Conservation (phyloP, 37 sponge, comb jelly and placozoan genomes). For the Halisarca cf. caerulea region DNA sequence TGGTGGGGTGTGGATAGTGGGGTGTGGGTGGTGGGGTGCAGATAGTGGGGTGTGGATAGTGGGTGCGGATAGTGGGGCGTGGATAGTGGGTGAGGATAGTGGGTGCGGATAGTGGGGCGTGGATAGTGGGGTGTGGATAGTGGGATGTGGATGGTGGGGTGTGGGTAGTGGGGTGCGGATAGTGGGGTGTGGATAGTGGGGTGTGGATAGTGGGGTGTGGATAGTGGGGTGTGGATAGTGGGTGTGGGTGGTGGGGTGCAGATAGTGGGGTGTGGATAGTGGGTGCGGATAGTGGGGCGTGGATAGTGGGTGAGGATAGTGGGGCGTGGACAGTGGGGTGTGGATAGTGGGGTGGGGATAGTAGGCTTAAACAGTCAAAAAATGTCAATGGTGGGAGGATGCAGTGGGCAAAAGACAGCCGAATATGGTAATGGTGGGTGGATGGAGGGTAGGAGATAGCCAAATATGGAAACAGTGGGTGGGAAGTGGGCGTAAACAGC, state of each 20-base stretch:
- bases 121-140: neutral
- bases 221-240: neutral
- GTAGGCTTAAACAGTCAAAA: no score
- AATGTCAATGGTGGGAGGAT: no score
- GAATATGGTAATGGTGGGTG: no score
- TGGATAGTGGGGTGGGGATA: no score
- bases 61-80: neutral
- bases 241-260: neutral
- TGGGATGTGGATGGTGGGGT: conserved; percentile 13
- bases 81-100: neutral
- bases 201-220: neutral
- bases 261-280: neutral
- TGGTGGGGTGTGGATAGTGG: neutral
- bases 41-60: neutral
- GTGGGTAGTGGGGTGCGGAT: neutral
- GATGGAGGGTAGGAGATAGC: no score
- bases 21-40: neutral
- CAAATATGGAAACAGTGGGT: no score
- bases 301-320: no score
- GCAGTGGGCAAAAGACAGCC: no score
- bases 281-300: no score
- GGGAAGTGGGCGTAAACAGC: no score
- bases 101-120: conserved; percentile 17
- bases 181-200: neutral
- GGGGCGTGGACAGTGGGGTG: no score